These are phyloP conservation scores for Branchinecta sandiegonensis DNA, from an alignment of 2,888 invertebrate genomes.

Conservation along the genomic window DNA sequence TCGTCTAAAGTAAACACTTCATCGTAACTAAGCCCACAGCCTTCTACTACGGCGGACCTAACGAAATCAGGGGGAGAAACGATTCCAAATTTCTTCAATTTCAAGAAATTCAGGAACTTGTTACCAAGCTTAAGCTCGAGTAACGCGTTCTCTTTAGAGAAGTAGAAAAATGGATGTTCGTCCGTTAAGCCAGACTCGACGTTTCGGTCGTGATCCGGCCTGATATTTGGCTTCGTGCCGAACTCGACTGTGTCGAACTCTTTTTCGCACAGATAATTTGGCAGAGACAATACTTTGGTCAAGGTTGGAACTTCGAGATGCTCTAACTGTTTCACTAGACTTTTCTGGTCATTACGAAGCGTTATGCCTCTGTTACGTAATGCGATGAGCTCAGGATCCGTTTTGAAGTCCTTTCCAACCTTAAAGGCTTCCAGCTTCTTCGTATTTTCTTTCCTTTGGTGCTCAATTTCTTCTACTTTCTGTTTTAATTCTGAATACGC, in stretches of 20 bases:
- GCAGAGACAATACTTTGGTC: slow-evolving; percentile 48
- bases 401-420: slow-evolving; percentile 48
- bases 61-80: slow-evolving; percentile 64
- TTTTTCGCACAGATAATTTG: slow-evolving; percentile 43
- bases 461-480: slow-evolving; percentile 34
- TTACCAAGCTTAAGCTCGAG: slow-evolving; percentile 3
- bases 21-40: slow-evolving; percentile 46
- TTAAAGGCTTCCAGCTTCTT: slow-evolving; percentile 43
- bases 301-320: slow-evolving; percentile 56
- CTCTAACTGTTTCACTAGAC: slow-evolving; percentile 48
- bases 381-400: slow-evolving; percentile 26
- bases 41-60: slow-evolving; percentile 58
- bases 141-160: slow-evolving; percentile 4
- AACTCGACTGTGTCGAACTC: background rate
- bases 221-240: background rate
- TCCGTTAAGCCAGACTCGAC: background rate
- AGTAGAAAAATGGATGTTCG: background rate
- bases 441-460: slow-evolving; percentile 34
- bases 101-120: slow-evolving; percentile 29
- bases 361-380: background rate
- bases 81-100: slow-evolving; percentile 43
- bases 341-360: background rate
- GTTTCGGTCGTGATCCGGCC: background rate
- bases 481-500: slow-evolving; percentile 40
- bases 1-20: slow-evolving; percentile 47